Evolutionary conservation across 2,888 invertebrate genomes (phyloP).

Genomic region (Volucella inflata): DNA sequence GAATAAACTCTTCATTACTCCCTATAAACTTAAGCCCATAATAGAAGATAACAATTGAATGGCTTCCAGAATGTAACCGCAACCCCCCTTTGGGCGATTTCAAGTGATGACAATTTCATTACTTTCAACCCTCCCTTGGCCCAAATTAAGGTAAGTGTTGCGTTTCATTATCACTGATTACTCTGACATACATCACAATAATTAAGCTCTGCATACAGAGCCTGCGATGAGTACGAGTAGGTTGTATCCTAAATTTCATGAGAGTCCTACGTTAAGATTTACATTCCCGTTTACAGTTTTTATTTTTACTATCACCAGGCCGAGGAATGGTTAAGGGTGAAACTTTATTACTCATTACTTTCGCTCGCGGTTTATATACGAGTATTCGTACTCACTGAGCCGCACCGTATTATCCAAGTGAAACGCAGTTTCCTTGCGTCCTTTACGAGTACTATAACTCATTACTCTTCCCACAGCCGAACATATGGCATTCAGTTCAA

Average conservation of each 20-base stretch:
- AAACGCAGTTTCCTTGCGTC: slow-evolving; percentile 34
- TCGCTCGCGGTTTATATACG: background rate
- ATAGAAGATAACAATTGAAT: background rate
- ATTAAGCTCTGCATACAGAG: slow-evolving; percentile 23
- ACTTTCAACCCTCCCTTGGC: slow-evolving; percentile 10
- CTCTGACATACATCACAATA: slow-evolving; percentile 54
- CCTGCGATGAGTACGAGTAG: too few species aligned
- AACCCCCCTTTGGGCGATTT: background rate
- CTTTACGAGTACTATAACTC: background rate
- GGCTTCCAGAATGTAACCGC: background rate
- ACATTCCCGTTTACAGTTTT: slow-evolving; percentile 23
- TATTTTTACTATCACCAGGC: slow-evolving; percentile 36
- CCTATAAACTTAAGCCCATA: slow-evolving; percentile 6
- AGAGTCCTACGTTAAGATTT: slow-evolving; percentile 46
- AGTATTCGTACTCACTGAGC: too few species aligned
- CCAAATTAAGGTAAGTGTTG: slow-evolving; percentile 55
- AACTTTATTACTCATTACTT: slow-evolving; percentile 59
- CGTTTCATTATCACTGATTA: slow-evolving; percentile 56
- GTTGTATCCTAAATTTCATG: slow-evolving; percentile 37
- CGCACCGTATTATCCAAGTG: slow-evolving; percentile 19
- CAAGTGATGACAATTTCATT: slow-evolving; percentile 22
- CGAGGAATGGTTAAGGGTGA: background rate
- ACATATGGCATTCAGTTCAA: background rate
- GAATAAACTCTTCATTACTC: slow-evolving; percentile 6
- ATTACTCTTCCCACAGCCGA: background rate